Base-by-base conservation (phyloP, 2,888 invertebrate species). In the Sturmia bella region DNA sequence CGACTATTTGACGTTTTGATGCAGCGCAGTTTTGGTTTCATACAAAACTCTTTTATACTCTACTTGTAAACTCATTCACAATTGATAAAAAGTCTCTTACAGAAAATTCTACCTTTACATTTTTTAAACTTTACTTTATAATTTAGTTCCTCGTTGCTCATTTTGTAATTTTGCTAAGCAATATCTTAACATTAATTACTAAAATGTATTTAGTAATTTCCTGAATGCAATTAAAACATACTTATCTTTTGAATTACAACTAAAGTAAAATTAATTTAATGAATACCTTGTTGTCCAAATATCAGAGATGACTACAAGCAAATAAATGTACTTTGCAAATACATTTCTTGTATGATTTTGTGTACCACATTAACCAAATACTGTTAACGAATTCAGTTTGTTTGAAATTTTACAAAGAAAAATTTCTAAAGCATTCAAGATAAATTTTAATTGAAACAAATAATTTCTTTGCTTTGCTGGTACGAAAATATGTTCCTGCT, bases 191-290 rank as follows among this genome's bases (percentile, higher is more conserved):
- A 45, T 56, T 24, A 64, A 64, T 64, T 56, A 45, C 13, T 4
- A 39, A 56, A 74, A 56, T 74, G 3, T 56, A 74, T 74, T 56
- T 15, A 24, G 21, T 56, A 54, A 27, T 45, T 64, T 45, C 1
- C 17, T 0, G 13, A 59, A 69, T 11, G 12, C 41, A 13, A n/a
- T 27, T n/a, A 9, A 70, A 48, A 24, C 43, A 41, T 19, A 7
- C 21, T 17, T 19, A 50, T n/a, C 9, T 50, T 41, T 48, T 15
- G 37, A 7, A 37, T 32, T 37, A 39, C 54, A 45, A 43, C n/a
- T 43, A 19, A 13, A 43, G 19, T 9, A 15, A 45, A 5, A 11
- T 24, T 13, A n/a, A 39, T 11, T 4, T 43, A 59, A 48, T 41
- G 32, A 32, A 54, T 54, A 43, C 43, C 19, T 54, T 54, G 9